phyloP scores from a whole-genome alignment of 2,888 invertebrate genomes.

The Synanthedon myopaeformis region DNA sequence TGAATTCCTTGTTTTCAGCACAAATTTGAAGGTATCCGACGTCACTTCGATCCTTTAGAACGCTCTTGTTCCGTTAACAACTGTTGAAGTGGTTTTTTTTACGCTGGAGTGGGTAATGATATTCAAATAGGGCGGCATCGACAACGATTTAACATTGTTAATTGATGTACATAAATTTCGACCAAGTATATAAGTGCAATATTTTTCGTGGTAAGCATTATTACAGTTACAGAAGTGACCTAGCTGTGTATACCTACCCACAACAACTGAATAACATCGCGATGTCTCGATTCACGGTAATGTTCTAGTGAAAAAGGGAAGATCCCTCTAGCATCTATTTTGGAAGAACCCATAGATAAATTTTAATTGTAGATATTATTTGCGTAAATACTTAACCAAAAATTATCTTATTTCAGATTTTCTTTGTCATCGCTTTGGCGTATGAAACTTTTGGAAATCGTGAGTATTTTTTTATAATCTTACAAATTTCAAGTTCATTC shows the following conservation, averaged over 20 bases:
- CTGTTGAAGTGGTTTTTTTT: slow-evolving; percentile 18
- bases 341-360: not conserved
- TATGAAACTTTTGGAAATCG: slow-evolving; percentile 52
- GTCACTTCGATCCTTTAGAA: not conserved
- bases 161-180: slow-evolving; percentile 59
- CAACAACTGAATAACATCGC: slow-evolving; percentile 20
- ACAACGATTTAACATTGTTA: slow-evolving; percentile 55
- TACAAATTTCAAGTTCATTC: not conserved
- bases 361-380: not conserved
- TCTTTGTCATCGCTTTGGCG: slow-evolving; percentile 58
- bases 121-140: slow-evolving; percentile 58
- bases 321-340: too few relatives aligned
- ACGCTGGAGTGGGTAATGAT: slow-evolving; percentile 12
- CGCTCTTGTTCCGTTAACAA: not conserved
- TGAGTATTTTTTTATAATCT: slow-evolving; percentile 7
- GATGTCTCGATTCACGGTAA: slow-evolving; percentile 64
- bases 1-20: slow-evolving; percentile 12
- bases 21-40: not conserved
- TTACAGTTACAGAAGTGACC: slow-evolving; percentile 36
- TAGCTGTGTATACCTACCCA: slow-evolving; percentile 24
- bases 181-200: slow-evolving; percentile 59
- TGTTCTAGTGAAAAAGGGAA: slow-evolving; percentile 5
- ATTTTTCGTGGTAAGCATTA: slow-evolving; percentile 35
- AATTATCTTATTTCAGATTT: slow-evolving; percentile 30
- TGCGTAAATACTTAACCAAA: not conserved